phyloP scores from a whole-genome alignment of 1,140 invertebrate species.

The Stegodyphus dumicola region DNA sequence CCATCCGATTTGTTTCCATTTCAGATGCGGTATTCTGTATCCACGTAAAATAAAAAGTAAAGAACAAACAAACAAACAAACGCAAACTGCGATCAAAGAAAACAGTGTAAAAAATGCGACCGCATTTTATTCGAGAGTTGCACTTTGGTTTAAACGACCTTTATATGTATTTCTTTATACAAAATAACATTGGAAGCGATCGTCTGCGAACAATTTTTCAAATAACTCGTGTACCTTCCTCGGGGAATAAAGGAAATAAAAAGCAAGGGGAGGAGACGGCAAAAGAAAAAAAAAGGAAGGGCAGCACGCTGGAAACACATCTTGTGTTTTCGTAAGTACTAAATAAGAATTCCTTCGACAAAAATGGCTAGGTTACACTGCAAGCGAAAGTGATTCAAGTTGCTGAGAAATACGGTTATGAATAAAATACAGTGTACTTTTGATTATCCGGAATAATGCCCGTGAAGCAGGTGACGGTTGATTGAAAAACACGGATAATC shows the following conservation, averaged over 20 bases:
- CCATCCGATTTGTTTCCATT: too few relatives aligned
- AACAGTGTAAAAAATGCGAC: not conserved
- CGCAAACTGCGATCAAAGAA: not conserved
- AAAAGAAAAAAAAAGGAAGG: not conserved
- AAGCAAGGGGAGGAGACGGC: not conserved
- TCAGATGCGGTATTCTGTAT: too few relatives aligned
- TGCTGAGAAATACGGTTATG: too few relatives aligned
- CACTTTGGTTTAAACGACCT: constrained; percentile 18
- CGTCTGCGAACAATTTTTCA: constrained; percentile 1
- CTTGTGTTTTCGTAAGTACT: constrained; percentile 10
- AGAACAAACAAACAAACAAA: too few relatives aligned
- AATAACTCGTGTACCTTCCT: constrained; percentile 3
- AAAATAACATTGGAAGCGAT: constrained; percentile 7
- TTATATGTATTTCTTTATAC: constrained; percentile 16
- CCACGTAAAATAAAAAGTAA: too few relatives aligned
- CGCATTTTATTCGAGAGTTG: constrained; percentile 7
- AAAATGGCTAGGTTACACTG: not conserved
- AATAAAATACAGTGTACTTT: too few relatives aligned
- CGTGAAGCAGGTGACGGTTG: too few relatives aligned
- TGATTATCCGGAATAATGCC: too few relatives aligned
- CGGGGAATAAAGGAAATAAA: not conserved
- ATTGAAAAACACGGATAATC: too few relatives aligned
- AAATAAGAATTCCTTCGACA: constrained; percentile 18
- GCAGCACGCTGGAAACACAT: constrained; percentile 1
- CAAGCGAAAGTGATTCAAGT: too few relatives aligned